Evolutionary conservation across 1,140 invertebrate genomes (phyloP), one percentile per base, ranked within the genome.

Genomic region (Hormaphis cornu): DNA sequence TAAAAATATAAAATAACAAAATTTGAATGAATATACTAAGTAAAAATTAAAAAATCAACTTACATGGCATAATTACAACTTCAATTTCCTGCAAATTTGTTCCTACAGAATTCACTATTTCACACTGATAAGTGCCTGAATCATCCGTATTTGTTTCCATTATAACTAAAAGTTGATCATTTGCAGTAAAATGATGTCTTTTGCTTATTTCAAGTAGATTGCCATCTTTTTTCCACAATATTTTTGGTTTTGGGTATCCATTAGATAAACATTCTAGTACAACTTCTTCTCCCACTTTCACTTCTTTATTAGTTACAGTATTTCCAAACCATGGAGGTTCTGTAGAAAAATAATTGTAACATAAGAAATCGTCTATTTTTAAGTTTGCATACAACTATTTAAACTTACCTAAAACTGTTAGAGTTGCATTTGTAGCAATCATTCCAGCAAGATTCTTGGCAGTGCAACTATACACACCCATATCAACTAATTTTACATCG

Each of bases 401-500:
- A 20, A 30, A 2, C 24, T 8, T 78, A 89, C 88, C 87, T 73
- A 88, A 82, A 33, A 97, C 91, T 72, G 86, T 87, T 2, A 98
- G 79, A n/a, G 88, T 89, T 0, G 91, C 92, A 82, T 95, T 96
- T 2, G 90, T 86, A 58, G 89, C 85, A 22, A 93, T 88, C 48
- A 84, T 83, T 1, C 94, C 94, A 18, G 93, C 95, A 18, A 85
- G 80, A 80, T 97, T 98, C 73, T 87, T 84, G 0, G 95, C 95
- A 7, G 87, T 94, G 79, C 95, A 98, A 33, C 89, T 95, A 76
- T 98, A 98, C 3, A 93, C 81, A 2, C 95, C 95, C 75, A 88
- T 88, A 77, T 98, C 95, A 40, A 83, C 83, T 0, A 85, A 83
- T 78, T 93, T 93, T 8, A 93, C 89, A 80, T 94, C 87, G 9